These are phyloP conservation scores for Leiothrix lutea DNA, from an alignment of 2,113 vertebrate genomes.

Conservation along the genomic window DNA sequence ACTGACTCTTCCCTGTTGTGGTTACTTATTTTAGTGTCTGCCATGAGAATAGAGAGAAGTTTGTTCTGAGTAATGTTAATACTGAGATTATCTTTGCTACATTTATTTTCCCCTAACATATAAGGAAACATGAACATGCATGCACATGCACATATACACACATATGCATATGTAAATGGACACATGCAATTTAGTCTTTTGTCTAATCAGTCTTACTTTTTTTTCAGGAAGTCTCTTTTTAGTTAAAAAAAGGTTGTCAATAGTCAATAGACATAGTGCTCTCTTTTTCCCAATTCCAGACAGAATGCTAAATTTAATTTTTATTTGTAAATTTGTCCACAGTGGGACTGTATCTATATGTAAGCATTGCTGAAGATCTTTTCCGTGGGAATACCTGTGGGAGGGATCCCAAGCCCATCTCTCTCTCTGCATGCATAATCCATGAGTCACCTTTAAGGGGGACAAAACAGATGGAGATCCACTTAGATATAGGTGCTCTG, in stretches of 20 bases:
- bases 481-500: background rate
- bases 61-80: background rate
- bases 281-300: background rate
- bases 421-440: background rate
- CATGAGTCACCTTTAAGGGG: background rate
- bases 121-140: background rate
- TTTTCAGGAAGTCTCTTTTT: background rate
- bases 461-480: background rate
- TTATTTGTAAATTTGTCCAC: background rate
- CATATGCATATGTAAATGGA: background rate
- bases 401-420: background rate
- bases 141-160: accelerated
- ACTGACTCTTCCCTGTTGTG: background rate
- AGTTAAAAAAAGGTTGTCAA: background rate
- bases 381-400: background rate
- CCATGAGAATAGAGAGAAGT: background rate
- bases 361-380: background rate
- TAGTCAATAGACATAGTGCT: background rate
- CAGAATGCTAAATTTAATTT: background rate
- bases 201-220: background rate
- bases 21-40: background rate
- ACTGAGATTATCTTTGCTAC: background rate
- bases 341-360: too few relatives aligned
- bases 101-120: background rate
- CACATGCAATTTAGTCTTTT: background rate